Percentiles rank a stretch among this genome's conserved stretches.
Conservation (phyloP, 2,888 invertebrate genomes). For the Galerucella calmariensis region DNA sequence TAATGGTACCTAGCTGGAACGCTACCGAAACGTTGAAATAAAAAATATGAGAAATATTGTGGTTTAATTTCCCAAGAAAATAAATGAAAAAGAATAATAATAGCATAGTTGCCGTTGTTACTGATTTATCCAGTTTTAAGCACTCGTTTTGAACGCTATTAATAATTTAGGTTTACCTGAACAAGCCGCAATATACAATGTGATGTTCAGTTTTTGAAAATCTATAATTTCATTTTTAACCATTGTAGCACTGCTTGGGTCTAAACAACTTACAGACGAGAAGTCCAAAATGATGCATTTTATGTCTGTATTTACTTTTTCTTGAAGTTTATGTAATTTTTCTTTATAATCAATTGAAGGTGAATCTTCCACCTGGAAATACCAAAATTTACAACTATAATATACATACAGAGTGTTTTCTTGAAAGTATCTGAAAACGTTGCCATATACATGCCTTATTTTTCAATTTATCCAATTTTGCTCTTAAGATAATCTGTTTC, state of each 20-base stretch:
- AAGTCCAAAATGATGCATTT: conserved; percentile 70
- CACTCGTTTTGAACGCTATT: too few relatives aligned
- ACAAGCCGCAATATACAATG: conserved; percentile 67
- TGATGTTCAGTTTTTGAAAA: conserved; percentile 67
- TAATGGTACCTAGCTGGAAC: too few relatives aligned
- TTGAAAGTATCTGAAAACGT: too few relatives aligned
- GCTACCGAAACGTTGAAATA: too few relatives aligned
- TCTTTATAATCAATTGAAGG: conserved; percentile 24
- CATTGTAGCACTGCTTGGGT: conserved; percentile 72
- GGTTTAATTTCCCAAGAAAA: too few relatives aligned
- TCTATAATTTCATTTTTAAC: conserved; percentile 68
- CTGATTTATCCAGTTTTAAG: too few relatives aligned
- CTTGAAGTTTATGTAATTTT: conserved; percentile 50
- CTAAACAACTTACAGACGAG: conserved; percentile 72
- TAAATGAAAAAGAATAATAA: too few relatives aligned
- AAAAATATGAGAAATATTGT: too few relatives aligned
- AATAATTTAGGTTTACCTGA: conserved; percentile 45
- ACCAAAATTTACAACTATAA: background rate
- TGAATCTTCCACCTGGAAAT: conserved; percentile 20
- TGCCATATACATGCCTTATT: conserved; percentile 42
- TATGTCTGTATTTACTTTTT: conserved; percentile 55
- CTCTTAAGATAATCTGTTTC: conserved; percentile 63
- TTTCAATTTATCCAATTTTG: conserved; percentile 61
- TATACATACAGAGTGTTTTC: too few relatives aligned
- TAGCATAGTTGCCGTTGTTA: too few relatives aligned